These are phyloP conservation scores for Psylliodes chrysocephalus DNA, from an alignment of 2,888 invertebrate genomes.

Conservation along the genomic window DNA sequence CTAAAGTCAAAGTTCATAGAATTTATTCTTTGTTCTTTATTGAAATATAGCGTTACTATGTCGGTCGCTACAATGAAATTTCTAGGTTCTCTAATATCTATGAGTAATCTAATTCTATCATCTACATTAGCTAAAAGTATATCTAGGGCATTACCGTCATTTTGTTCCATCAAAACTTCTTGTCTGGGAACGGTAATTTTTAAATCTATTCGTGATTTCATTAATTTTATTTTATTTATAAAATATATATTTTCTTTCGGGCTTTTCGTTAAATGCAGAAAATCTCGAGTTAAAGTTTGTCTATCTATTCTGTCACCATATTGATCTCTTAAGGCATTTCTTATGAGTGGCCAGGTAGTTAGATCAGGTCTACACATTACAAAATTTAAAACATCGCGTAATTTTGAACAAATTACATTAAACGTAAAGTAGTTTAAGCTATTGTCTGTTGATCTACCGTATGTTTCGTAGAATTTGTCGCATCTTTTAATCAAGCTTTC, in stretches of 20 bases:
- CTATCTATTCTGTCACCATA: too few species aligned
- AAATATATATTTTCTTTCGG: too few species aligned
- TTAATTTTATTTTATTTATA: background rate
- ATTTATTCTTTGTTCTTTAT: too few species aligned
- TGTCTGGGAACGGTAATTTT: background rate
- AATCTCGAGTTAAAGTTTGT: too few species aligned
- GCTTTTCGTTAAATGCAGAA: too few species aligned
- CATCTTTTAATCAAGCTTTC: background rate
- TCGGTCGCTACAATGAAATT: background rate
- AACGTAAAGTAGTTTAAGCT: slow-evolving; percentile 20
- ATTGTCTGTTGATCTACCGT: background rate
- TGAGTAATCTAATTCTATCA: background rate
- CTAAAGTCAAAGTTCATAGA: too few species aligned
- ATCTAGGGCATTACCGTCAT: slow-evolving; percentile 2
- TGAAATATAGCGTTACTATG: too few species aligned
- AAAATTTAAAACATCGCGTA: too few species aligned
- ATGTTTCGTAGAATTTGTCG: background rate
- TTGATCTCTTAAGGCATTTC: too few species aligned
- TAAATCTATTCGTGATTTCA: background rate
- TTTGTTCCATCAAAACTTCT: slow-evolving; percentile 1
- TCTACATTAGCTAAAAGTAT: slow-evolving; percentile 10
- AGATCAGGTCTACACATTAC: too few species aligned
- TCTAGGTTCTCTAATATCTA: background rate
- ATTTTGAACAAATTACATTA: too few species aligned
- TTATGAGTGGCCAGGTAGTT: too few species aligned